Evolutionary conservation across 2,888 invertebrate species (phyloP).

Genomic region (Melanostoma scalare): DNA sequence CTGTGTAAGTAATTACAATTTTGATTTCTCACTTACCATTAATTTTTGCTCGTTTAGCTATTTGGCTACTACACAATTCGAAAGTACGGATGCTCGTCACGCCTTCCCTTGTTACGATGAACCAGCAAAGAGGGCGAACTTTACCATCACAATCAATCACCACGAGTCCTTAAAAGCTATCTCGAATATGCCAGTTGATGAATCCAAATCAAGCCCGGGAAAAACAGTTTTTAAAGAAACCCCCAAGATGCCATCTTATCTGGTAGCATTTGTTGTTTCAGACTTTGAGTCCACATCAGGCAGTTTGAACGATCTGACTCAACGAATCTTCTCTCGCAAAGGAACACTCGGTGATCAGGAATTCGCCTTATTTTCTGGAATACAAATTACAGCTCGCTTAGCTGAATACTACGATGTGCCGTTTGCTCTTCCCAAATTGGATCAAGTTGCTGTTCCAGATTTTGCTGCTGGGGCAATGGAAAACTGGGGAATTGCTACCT

Average conservation of each 20-base stretch:
- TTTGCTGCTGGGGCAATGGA: slow-evolving; percentile 95
- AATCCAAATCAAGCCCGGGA: slow-evolving; percentile 33
- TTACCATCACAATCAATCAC: slow-evolving; percentile 84
- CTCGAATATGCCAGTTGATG: slow-evolving; percentile 74
- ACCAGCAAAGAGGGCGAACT: slow-evolving; percentile 85
- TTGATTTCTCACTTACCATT: no score
- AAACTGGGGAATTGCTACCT: slow-evolving; percentile 94
- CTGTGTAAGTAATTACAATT: slow-evolving; percentile 63
- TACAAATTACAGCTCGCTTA: slow-evolving; percentile 86
- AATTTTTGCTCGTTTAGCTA: slow-evolving; percentile 43
- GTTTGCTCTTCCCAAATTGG: slow-evolving; percentile 91
- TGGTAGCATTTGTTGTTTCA: slow-evolving; percentile 90
- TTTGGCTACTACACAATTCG: slow-evolving; percentile 85
- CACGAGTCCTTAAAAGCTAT: slow-evolving; percentile 77
- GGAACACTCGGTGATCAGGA: slow-evolving; percentile 82
- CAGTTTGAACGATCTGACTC: slow-evolving; percentile 74
- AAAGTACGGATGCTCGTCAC: slow-evolving; percentile 85
- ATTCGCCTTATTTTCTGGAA: slow-evolving; percentile 89
- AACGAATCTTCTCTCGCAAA: slow-evolving; percentile 79
- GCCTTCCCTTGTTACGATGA: slow-evolving; percentile 90
- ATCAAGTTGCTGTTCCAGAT: slow-evolving; percentile 93
- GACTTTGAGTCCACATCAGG: slow-evolving; percentile 81
- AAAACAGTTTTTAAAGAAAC: slow-evolving; percentile 82
- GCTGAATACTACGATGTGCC: slow-evolving; percentile 88
- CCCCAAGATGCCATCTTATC: slow-evolving; percentile 88